phyloP scores from a whole-genome alignment of 2,888 invertebrate genomes.

The Hyposoter didymator region DNA sequence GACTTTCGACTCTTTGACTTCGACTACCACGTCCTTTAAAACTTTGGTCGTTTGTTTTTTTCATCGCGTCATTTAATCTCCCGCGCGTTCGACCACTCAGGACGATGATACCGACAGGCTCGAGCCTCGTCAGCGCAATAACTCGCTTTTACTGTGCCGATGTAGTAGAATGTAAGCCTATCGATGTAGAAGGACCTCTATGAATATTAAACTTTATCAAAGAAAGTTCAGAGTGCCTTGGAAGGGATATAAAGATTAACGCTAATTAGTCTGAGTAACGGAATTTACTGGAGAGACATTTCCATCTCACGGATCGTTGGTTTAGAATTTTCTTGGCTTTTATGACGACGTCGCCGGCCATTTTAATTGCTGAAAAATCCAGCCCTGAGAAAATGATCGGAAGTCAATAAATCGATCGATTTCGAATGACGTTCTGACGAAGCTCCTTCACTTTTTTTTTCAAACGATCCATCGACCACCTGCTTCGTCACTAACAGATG shows the following conservation, averaged over 20 bases:
- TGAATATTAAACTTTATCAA: conserved; percentile 35
- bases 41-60: not conserved
- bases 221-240: not conserved
- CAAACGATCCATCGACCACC: not conserved
- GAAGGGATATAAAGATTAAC: conserved; percentile 20
- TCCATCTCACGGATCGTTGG: not conserved
- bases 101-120: not conserved
- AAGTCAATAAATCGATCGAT: not conserved
- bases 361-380: not conserved
- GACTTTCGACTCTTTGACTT: not conserved
- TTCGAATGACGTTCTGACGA: not conserved
- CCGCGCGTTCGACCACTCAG: conserved; percentile 4
- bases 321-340: not conserved
- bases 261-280: not conserved
- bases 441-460: not conserved
- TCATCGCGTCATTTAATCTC: not conserved
- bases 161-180: conserved; percentile 31
- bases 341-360: not conserved
- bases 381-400: too few relatives aligned
- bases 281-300: not conserved
- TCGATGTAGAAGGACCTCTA: conserved; percentile 8
- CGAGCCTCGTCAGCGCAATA: not conserved
- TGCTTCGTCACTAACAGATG: not conserved
- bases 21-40: conserved; percentile 26
- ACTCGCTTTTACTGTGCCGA: not conserved